These are phyloP conservation scores for Adoxophyes honmai DNA, from an alignment of 1,140 invertebrate genomes.

Conservation along the genomic window DNA sequence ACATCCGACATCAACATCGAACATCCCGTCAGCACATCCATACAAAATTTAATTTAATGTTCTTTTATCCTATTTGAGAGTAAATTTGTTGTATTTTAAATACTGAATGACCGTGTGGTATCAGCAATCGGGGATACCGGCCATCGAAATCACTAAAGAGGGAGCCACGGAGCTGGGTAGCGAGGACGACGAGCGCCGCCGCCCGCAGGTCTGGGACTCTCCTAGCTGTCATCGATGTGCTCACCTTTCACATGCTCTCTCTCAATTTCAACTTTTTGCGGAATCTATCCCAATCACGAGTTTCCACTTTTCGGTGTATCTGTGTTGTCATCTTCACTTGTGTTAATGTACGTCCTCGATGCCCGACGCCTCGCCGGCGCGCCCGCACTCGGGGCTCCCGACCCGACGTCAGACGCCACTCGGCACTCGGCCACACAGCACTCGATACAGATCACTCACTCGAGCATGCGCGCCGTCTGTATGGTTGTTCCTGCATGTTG, in stretches of 20 bases:
- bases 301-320: slow-evolving; percentile 64
- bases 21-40: slow-evolving; percentile 33
- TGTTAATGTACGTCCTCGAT: slow-evolving; percentile 48
- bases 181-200: slow-evolving; percentile 77
- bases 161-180: slow-evolving; percentile 75
- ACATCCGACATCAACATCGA: slow-evolving; percentile 27
- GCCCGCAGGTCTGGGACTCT: slow-evolving; percentile 75
- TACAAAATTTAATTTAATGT: slow-evolving; percentile 31
- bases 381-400: slow-evolving; percentile 43
- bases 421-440: slow-evolving; percentile 34
- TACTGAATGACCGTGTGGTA: slow-evolving; percentile 69
- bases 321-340: slow-evolving; percentile 67
- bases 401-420: slow-evolving; percentile 39
- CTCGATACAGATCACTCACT: slow-evolving; percentile 63
- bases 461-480: slow-evolving; percentile 65
- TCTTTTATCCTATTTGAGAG: slow-evolving; percentile 46
- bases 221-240: slow-evolving; percentile 71
- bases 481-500: slow-evolving; percentile 70
- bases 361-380: slow-evolving; percentile 49
- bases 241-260: slow-evolving; percentile 49
- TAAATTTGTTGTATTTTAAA: slow-evolving; percentile 47
- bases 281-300: slow-evolving; percentile 55
- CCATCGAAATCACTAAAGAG: slow-evolving; percentile 93
- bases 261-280: slow-evolving; percentile 58
- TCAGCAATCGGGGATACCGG: slow-evolving; percentile 76